phyloP scores from a whole-genome alignment of 2,797 vertebrate genomes.

The Rhinatrema bivittatum region DNA sequence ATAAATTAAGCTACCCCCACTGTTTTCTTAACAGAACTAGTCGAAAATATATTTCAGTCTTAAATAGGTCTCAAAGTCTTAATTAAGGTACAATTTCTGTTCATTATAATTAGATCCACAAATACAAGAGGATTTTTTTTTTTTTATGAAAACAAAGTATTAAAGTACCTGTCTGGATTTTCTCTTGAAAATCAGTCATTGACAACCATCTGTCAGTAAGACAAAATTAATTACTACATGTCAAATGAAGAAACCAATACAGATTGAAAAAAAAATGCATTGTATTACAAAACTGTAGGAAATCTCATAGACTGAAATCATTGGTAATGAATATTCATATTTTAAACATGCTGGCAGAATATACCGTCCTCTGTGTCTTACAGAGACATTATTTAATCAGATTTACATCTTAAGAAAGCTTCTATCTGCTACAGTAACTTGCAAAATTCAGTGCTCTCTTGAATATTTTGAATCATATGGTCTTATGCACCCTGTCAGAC shows the following conservation, averaged over 20 bases:
- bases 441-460: slow-evolving; percentile 42
- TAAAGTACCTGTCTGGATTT: slow-evolving; percentile 52
- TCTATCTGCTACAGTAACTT: slow-evolving; percentile 36
- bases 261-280: slow-evolving; percentile 28
- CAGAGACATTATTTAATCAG: too few species aligned
- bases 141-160: slow-evolving; percentile 35
- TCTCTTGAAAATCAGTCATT: slow-evolving; percentile 52
- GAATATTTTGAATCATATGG: too few species aligned
- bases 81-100: not conserved
- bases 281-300: slow-evolving; percentile 13
- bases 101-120: slow-evolving; percentile 13
- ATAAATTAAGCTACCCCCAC: too few species aligned
- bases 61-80: too few species aligned
- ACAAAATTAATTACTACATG: slow-evolving; percentile 58
- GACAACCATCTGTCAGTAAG: slow-evolving; percentile 61
- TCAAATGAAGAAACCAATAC: slow-evolving; percentile 26
- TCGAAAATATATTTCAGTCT: too few species aligned
- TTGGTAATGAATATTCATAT: too few species aligned
- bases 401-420: not conserved
- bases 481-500: too few species aligned
- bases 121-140: slow-evolving; percentile 20
- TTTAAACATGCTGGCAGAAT: too few species aligned
- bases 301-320: too few species aligned
- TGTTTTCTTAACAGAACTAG: too few species aligned
- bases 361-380: too few species aligned